A percentile compares a stretch with the other conserved stretches of the same genome.
Evolutionary conservation across 1,140 invertebrate genomes (phyloP).

Genomic region (Potamilus streckersoni): DNA sequence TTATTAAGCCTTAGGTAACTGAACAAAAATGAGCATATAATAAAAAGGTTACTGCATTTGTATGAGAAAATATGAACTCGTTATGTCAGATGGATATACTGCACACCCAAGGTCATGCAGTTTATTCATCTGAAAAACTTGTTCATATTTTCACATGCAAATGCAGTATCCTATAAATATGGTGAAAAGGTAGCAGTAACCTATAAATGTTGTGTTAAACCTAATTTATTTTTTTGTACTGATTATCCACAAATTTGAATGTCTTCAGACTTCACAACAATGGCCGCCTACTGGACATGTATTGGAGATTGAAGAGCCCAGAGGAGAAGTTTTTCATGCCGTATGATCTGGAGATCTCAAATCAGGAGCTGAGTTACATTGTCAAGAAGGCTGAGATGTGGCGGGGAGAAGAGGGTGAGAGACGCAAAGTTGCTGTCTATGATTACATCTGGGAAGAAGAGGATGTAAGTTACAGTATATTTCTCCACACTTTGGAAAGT

Average conservation of each 20-base stretch:
- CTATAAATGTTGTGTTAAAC: too few species aligned
- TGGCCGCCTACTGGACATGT: constrained; percentile 64
- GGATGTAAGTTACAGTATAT: constrained; percentile 44
- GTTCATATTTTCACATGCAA: too few species aligned
- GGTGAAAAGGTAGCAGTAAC: too few species aligned
- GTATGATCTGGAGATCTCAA: constrained; percentile 64
- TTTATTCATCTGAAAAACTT: too few species aligned
- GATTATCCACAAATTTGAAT: not conserved
- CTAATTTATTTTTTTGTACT: not conserved
- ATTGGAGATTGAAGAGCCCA: constrained; percentile 62
- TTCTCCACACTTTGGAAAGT: too few species aligned
- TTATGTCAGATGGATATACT: too few species aligned
- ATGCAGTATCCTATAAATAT: too few species aligned
- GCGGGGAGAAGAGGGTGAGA: constrained; percentile 63
- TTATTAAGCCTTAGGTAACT: too few species aligned
- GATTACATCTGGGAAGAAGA: constrained; percentile 67
- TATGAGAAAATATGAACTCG: too few species aligned
- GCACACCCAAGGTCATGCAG: too few species aligned
- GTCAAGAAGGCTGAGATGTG: constrained; percentile 59
- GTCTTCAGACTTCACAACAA: constrained; percentile 62
- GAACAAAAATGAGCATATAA: too few species aligned
- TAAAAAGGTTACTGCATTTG: too few species aligned
- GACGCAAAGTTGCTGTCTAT: constrained; percentile 62
- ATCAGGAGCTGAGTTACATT: constrained; percentile 61
- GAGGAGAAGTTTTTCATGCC: constrained; percentile 63